Conservation (phyloP, 2,888 invertebrate genomes). For the Macrosiphum euphorbiae region DNA sequence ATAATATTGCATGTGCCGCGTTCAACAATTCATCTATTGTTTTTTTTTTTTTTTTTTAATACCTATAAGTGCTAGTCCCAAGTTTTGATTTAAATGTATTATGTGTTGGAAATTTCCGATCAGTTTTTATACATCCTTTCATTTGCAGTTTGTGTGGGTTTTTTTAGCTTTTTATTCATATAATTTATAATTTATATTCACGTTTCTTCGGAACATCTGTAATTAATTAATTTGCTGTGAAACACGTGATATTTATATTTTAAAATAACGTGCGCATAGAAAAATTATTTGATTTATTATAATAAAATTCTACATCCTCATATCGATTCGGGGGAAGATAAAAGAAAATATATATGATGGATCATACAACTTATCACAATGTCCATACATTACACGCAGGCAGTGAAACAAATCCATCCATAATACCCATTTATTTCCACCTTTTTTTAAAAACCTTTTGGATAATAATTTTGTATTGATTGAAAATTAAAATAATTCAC, state of each 20-base stretch:
- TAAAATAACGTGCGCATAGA: not conserved
- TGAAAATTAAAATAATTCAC: not conserved
- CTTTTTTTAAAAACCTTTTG: not conserved
- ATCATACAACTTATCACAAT: not conserved
- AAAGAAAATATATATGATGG: not conserved
- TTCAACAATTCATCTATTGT: not conserved
- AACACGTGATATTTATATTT: slow-evolving; percentile 24
- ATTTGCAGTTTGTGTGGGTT: not conserved
- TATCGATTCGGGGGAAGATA: not conserved
- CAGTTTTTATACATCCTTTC: slow-evolving; percentile 24
- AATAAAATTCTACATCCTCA: not conserved
- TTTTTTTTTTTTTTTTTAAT: not conserved
- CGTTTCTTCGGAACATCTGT: not conserved
- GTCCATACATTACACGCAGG: not conserved
- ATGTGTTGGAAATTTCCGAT: not conserved
- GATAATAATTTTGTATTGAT: not conserved
- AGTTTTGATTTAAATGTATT: not conserved
- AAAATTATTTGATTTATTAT: slow-evolving; percentile 6
- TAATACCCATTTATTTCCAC: not conserved
- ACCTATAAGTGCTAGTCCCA: not conserved
- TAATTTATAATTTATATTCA: not conserved
- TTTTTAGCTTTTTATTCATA: not conserved
- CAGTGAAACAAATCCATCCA: not conserved
- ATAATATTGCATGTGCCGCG: not conserved
- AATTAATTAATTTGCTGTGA: slow-evolving; percentile 17